Evolutionary conservation across 2,888 invertebrate genomes (phyloP).

Genomic region (Sesamia inferens): DNA sequence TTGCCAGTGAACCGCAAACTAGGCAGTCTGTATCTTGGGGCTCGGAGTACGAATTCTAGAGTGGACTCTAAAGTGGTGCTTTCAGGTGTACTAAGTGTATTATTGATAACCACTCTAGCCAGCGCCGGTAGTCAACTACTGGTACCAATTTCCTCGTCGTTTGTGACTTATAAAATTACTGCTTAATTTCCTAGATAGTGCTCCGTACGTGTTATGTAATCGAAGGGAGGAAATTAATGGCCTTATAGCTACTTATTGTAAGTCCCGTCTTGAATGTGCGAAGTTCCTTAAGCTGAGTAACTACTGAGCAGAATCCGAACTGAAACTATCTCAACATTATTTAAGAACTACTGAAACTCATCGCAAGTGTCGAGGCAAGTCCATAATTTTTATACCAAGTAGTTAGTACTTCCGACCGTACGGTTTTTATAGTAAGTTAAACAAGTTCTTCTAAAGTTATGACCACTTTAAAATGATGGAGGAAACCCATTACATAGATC

Average conservation of each 20-base stretch:
- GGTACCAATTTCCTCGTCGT: neutral
- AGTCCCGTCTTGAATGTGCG: conserved; percentile 1
- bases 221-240: neutral
- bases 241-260: neutral
- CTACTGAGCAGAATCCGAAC: conserved; percentile 1
- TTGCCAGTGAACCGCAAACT: neutral
- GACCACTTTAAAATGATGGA: conserved; percentile 41
- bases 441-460: conserved; percentile 47
- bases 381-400: conserved; percentile 50
- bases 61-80: neutral
- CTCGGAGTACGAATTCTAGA: neutral
- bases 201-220: neutral
- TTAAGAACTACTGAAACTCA: conserved; percentile 43
- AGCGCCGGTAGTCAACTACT: neutral
- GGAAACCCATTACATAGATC: conserved; percentile 22
- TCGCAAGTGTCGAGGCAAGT: conserved; percentile 40
- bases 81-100: neutral
- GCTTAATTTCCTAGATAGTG: neutral
- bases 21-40: neutral
- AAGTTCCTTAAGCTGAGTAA: conserved; percentile 23
- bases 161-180: neutral
- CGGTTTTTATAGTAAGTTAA: conserved; percentile 40
- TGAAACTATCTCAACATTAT: conserved; percentile 42
- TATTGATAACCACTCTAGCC: neutral
- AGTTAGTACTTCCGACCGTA: conserved; percentile 35